Base-by-base conservation (phyloP, 2,797 vertebrate genomes). In the Erethizon dorsatum region DNA sequence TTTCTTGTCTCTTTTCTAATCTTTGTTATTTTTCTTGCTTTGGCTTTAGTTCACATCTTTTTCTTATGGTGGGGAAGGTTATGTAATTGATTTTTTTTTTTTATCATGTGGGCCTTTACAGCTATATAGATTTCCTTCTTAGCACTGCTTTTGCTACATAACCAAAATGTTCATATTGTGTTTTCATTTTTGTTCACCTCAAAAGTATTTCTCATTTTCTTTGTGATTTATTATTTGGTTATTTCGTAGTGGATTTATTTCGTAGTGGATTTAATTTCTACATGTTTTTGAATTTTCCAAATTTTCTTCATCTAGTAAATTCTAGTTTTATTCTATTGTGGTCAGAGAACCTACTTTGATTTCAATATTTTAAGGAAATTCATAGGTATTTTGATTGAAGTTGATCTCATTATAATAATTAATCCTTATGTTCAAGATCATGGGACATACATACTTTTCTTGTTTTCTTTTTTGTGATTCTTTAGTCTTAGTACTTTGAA, bases 281-380 rank as follows among this genome's bases (percentile, higher is more conserved):
- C 17, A 61, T 67, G 17, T 84, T 94, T 88, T 69, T 56, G 31
- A 96, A 37, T 71, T 95, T 96, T 93, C 18, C 33, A 96, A 54
- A 5, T 88, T 93, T 95, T 69, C 26, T 80, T 77, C 31, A 69
- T 28, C n/a, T 33, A 8, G 93, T 37, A 24, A 28, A 41, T 61
- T 83, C 33, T 75, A 37, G 41, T 63, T 84, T 95, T 59, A 26
- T 95, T 83, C 31, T 73, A 4, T 45, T 54, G 22, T 94, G n/a
- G 22, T 95, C 7, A 79, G 31, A 90, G 82, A 80, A 87, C 5
- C 20, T 6, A 86, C 33, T 83, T 75, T 89, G 52, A 87, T 65
- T 90, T 88, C 18, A 83, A 0, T 79, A 26, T 89, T 75, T 87
- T 12, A 54, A 82, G 24, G 24, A 47, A 75, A 47, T 75, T 75